A percentile compares a stretch with the other conserved stretches of the same genome.
phyloP scores from a whole-genome alignment of 2,797 vertebrate genomes.

The Pipistrellus kuhlii region DNA sequence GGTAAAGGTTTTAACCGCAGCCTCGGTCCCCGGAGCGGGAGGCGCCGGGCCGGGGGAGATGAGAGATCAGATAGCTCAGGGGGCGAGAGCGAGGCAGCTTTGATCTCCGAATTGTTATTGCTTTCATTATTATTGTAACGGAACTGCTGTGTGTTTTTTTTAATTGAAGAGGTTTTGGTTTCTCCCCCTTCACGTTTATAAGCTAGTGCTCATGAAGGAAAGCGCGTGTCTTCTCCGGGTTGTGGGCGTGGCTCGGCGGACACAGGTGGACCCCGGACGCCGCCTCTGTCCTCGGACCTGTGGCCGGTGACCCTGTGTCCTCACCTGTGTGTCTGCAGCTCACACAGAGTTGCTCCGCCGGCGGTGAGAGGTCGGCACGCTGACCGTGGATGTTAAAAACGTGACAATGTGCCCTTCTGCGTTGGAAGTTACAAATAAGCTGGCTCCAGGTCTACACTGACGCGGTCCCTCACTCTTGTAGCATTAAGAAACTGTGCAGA shows the following conservation, averaged over 20 bases:
- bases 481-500: conserved; percentile 27
- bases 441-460: neutral
- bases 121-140: conserved; percentile 74
- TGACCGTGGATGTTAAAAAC: neutral
- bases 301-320: neutral
- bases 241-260: neutral
- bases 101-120: conserved; percentile 64
- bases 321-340: neutral
- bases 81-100: conserved; percentile 43
- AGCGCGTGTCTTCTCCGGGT: neutral
- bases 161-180: neutral
- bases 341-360: no score
- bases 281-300: neutral
- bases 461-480: neutral
- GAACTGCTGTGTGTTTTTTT: neutral
- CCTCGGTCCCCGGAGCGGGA: neutral
- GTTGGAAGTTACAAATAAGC: neutral
- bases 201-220: conserved; percentile 68
- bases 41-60: neutral
- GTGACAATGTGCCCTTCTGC: neutral
- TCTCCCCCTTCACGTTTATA: conserved; percentile 38
- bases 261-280: neutral
- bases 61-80: conserved; percentile 57
- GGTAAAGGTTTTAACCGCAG: neutral
- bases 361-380: neutral